phyloP scores from a whole-genome alignment of 2,113 vertebrate species.

The Hylia prasina region DNA sequence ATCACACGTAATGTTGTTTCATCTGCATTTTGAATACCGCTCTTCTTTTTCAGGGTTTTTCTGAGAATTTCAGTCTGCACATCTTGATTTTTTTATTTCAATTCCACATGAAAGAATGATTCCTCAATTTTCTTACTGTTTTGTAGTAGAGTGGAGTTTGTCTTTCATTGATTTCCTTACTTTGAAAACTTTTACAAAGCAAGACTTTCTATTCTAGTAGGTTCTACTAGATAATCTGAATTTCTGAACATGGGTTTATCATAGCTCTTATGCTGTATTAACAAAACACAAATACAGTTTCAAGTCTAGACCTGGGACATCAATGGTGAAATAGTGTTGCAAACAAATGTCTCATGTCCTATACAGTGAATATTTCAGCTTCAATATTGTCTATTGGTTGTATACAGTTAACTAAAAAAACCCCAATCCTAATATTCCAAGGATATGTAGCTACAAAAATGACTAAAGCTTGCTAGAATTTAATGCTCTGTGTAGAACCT shows the following conservation, averaged over 20 bases:
- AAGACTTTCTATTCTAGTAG: not conserved
- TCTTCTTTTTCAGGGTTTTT: not conserved
- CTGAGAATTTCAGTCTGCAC: not conserved
- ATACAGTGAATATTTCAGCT: not conserved
- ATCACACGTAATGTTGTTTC: not conserved
- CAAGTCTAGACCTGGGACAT: not conserved
- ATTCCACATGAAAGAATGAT: fast-evolving
- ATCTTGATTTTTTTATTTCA: not conserved
- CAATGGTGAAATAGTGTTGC: not conserved
- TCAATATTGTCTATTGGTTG: not conserved
- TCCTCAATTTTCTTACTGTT: not conserved
- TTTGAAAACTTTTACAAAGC: not conserved
- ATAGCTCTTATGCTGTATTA: fast-evolving
- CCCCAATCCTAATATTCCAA: not conserved
- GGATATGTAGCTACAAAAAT: conserved; percentile 2
- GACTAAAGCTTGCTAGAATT: not conserved
- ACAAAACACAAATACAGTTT: not conserved
- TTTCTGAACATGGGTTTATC: not conserved
- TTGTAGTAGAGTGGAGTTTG: not conserved
- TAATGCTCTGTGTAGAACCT: not conserved
- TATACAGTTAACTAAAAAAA: not conserved
- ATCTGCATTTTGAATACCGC: not conserved
- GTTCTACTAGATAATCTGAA: not conserved
- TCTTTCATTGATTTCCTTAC: not conserved
- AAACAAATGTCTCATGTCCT: not conserved